Base-by-base conservation (phyloP, 2,797 vertebrate genomes). In the Danio tinwini region DNA sequence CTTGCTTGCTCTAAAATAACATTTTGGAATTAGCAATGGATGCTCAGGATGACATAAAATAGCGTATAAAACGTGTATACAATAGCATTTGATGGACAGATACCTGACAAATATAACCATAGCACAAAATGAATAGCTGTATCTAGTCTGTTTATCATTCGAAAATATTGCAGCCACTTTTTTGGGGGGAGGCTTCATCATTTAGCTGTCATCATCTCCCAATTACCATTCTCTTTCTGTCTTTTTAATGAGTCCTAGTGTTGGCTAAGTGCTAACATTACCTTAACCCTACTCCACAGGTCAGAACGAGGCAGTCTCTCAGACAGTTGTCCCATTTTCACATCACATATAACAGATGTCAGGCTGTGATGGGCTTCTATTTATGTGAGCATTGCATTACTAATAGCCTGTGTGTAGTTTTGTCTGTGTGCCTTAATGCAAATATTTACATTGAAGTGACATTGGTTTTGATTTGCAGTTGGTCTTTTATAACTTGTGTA, bases 241-340 rank as follows among this genome's bases (percentile, higher is more conserved):
- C 49, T 52, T 13, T 52, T 42, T 61, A 61, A 50, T 52, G 37
- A 49, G 13, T 12, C 59, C n/a, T 70, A 50, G 45, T 70, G 47
- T 70, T 69, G 62, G 45, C 55, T 62, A 78, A 70, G 55, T 61
- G 76, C 65, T 78, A 52, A 44, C 45, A 61, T 78, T 45, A 78
- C 65, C 65, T 70, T 78, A 78, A 78, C 76, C 76, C 55, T 78
- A 45, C 76, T 59, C 37, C 17, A 21, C 45, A 6, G 9, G 56
- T 70, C 47, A 69, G 29, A 39, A 13, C 37, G 42, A 61, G 55
- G 49, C 64, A 4, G 17, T 50, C 55, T 49, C 65, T 39, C 64
- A 70, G 53, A 78, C 55, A 67, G 52, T 55, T 70, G 76, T 52
- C 55, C 37, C 37, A 70, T 70, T 70, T 62, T 50, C 55, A 70